A percentile compares a stretch with the other conserved stretches of the same genome.
These are phyloP conservation scores for Sebastiscus albofasciatus DNA, from an alignment of 2,797 vertebrate genomes.

Conservation along the genomic window DNA sequence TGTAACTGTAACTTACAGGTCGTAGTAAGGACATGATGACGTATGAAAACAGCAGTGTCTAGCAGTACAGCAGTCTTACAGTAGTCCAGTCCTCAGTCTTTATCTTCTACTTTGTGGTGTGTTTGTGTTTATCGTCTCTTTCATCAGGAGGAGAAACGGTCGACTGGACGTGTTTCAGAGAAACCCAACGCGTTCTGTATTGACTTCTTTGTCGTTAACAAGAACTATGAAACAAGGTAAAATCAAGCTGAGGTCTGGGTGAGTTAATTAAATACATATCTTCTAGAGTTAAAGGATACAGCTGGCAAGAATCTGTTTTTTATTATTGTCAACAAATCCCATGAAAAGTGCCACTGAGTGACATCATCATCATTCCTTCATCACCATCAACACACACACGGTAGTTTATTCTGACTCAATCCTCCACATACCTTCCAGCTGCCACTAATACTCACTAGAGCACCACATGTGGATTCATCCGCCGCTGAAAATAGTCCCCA, in stretches of 20 bases:
- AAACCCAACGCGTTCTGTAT: slow-evolving; percentile 84
- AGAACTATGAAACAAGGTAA: slow-evolving; percentile 87
- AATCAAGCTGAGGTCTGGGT: neutral
- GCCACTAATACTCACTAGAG: too few relatives aligned
- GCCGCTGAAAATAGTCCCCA: too few relatives aligned
- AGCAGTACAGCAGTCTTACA: neutral
- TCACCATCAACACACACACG: too few relatives aligned
- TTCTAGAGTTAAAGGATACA: neutral
- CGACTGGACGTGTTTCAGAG: neutral
- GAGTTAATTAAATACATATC: neutral
- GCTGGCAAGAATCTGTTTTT: neutral
- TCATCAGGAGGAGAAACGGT: slow-evolving; percentile 14
- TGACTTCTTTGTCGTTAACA: slow-evolving; percentile 87
- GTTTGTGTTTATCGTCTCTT: neutral
- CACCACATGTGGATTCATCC: too few relatives aligned
- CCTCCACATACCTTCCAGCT: too few relatives aligned
- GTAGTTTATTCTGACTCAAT: too few relatives aligned
- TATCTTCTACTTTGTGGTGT: neutral
- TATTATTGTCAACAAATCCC: too few relatives aligned
- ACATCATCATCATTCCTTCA: too few relatives aligned
- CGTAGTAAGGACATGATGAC: neutral
- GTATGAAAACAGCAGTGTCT: neutral
- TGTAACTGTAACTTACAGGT: neutral
- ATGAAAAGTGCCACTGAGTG: too few relatives aligned
- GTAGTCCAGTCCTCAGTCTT: neutral